Conservation (phyloP, 2,113 vertebrate genomes). For the Lipotes vexillifer region DNA sequence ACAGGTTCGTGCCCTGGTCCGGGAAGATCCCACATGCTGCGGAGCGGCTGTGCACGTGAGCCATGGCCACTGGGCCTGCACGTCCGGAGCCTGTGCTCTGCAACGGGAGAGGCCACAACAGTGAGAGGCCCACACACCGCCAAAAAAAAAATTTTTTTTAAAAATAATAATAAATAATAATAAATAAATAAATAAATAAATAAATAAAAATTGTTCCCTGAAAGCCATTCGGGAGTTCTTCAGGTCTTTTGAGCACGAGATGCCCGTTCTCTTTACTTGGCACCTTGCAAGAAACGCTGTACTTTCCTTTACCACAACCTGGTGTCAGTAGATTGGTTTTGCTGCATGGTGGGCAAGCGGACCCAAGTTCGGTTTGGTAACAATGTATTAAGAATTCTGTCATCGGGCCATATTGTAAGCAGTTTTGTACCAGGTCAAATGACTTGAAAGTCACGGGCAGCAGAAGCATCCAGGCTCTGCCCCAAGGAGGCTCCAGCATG, state of each 20-base stretch:
- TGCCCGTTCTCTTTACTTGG: neutral
- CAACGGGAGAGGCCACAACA: no score
- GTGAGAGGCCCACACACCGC: no score
- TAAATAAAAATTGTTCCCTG: neutral
- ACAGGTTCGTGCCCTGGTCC: no score
- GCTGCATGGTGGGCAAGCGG: neutral
- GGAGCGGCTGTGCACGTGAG: no score
- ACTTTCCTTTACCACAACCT: neutral
- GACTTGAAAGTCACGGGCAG: neutral
- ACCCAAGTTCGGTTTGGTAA: no score
- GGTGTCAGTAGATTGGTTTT: neutral
- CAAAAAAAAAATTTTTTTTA: no score
- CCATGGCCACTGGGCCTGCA: no score
- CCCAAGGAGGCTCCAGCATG: neutral
- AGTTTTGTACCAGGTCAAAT: neutral
- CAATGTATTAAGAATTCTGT: rapidly evolving
- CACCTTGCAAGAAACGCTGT: no score
- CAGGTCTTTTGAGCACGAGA: neutral
- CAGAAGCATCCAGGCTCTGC: neutral
- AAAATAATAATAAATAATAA: no score
- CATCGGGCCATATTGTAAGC: neutral
- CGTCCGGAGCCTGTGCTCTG: no score
- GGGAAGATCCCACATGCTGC: no score
- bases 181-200: no score
- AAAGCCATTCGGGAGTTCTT: neutral